Base-by-base conservation (phyloP, 2,888 invertebrate genomes). In the Dilophus febrilis region DNA sequence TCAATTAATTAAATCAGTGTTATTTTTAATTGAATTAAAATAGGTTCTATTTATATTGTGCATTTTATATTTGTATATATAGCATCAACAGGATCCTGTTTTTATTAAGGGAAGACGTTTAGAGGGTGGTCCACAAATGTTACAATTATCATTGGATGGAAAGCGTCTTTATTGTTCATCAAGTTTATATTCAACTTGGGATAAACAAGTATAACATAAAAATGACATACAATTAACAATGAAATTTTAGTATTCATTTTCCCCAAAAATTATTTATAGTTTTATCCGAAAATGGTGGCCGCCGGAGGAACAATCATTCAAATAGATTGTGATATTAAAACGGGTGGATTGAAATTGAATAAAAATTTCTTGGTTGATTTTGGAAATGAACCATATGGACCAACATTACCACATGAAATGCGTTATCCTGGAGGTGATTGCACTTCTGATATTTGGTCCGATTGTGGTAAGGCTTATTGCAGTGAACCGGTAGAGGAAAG, bases 371-470 rank as follows among this genome's bases (percentile, higher is more conserved):
- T 91, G 40, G 76, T 97, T 22, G 86, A 97, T 65, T 97, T 94
- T 63, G 87, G 84, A 2, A 64, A 68, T 27, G 88, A 90, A 52
- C 87, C 88, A 10, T 73, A 81, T 53, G 95, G 95, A 1, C 83
- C 94, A 2, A 69, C 79, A 51, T 52, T 94, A 47, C 88, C 92
- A 5, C 97, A 97, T 60, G 97, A 98, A 67, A 90, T 92, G 74
- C 78, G 95, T 54, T 94, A 92, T 59, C 92, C 92, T 3, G 94
- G 92, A n/a, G 94, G 94, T 19, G 94, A 95, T 60, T 92, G 92
- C 54, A 87, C 91, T 4, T 92, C 92, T 1, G 94, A 94, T 51
- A 94, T 94, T 61, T 91, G 86, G 86, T 58, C 87, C 41, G 73
- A 71, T 12, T 58, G 67, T 45, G 56, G 68, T 22, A 8, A 22